Conservation (phyloP, 2,888 invertebrate species). For the Epistrophe grossulariae region DNA sequence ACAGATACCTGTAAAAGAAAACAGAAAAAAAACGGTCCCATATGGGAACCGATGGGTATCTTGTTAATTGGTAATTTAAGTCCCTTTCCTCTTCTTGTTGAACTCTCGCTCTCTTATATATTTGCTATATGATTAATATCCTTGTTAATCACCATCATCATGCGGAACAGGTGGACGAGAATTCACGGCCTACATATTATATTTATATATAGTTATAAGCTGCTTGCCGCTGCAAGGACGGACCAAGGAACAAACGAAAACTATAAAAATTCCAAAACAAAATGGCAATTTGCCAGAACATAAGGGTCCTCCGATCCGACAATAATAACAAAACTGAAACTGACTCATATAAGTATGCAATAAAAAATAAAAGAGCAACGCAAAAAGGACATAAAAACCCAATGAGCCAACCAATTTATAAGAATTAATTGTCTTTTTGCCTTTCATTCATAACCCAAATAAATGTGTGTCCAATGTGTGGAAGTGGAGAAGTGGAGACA, state of each 20-base stretch:
- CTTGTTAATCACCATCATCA: constrained; percentile 73
- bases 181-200: neutral
- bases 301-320: constrained; percentile 43
- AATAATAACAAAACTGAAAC: constrained; percentile 10
- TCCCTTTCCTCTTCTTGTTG: constrained; percentile 24
- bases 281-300: constrained; percentile 75
- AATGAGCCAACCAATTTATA: constrained; percentile 73
- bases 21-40: constrained; percentile 53
- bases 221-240: neutral
- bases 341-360: constrained; percentile 38
- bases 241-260: constrained; percentile 40
- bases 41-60: constrained; percentile 71
- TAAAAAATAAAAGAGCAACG: constrained; percentile 18
- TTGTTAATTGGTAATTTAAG: constrained; percentile 74
- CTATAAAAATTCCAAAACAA: constrained; percentile 67
- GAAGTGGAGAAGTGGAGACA: too few species aligned
- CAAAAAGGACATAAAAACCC: constrained; percentile 60
- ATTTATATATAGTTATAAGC: too few species aligned
- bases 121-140: constrained; percentile 72
- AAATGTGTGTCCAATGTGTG: constrained; percentile 22
- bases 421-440: constrained; percentile 70
- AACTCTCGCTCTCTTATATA: constrained; percentile 8
- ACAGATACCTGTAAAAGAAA: constrained; percentile 42
- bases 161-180: constrained; percentile 68
- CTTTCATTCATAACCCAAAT: constrained; percentile 71